phyloP scores from a whole-genome alignment of 2,888 invertebrate genomes.

The Julus scanicus region DNA sequence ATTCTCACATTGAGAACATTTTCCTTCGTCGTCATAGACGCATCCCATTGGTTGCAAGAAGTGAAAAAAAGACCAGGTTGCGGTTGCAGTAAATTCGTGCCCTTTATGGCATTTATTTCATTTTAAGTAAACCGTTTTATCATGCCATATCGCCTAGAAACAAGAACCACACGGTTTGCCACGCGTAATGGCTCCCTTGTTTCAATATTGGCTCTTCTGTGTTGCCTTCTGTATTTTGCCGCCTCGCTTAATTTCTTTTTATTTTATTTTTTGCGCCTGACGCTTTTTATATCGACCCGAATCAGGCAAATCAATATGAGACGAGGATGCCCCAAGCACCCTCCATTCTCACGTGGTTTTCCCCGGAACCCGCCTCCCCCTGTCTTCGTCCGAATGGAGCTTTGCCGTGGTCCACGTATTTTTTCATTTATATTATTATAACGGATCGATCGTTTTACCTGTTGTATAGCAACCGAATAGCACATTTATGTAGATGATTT shows the following conservation, averaged over 20 bases:
- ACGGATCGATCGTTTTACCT: neutral
- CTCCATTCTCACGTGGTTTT: neutral
- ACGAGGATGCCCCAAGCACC: neutral
- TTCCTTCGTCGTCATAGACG: neutral
- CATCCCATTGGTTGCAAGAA: neutral
- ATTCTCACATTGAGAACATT: neutral
- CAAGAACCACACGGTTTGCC: neutral
- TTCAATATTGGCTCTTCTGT: constrained; percentile 1
- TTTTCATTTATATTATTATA: neutral
- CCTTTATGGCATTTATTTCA: neutral
- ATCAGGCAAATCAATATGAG: neutral
- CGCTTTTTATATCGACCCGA: constrained; percentile 18
- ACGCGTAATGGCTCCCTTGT: neutral
- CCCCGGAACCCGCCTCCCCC: neutral
- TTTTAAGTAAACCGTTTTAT: constrained; percentile 13
- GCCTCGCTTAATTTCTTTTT: constrained; percentile 10
- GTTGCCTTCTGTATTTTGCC: constrained; percentile 18
- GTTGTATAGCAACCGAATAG: neutral
- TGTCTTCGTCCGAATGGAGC: neutral
- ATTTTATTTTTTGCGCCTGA: neutral
- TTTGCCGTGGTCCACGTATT: neutral
- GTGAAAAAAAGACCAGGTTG: neutral
- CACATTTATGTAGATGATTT: neutral
- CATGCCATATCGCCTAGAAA: constrained; percentile 8
- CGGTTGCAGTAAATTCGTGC: neutral